Percentiles rank a stretch among this genome's conserved stretches.
Evolutionary conservation across 2,113 vertebrate species (phyloP).

Genomic region (Callaeas wilsoni): DNA sequence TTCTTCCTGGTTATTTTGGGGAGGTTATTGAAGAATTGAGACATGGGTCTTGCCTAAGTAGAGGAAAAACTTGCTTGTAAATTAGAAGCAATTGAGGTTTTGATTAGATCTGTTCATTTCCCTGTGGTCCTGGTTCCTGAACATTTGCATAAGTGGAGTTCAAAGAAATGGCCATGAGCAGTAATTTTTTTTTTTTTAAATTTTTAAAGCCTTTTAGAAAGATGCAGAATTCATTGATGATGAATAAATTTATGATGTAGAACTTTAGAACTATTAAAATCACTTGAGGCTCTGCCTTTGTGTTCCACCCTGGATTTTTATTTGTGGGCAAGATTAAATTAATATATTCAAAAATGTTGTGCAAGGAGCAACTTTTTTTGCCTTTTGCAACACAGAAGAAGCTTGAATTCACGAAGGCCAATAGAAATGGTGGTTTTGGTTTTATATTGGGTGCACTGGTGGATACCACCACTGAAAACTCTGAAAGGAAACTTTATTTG

Average conservation of each 20-base stretch:
- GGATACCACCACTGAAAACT: neutral
- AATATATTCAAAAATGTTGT: neutral
- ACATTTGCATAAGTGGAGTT: conserved; percentile 9
- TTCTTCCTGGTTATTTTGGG: neutral
- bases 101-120: conserved; percentile 28
- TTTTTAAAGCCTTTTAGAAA: neutral
- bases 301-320: neutral
- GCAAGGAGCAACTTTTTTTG: neutral
- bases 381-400: neutral
- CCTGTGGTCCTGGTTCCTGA: conserved; percentile 9
- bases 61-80: neutral
- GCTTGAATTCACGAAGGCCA: neutral
- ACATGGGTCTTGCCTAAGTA: neutral
- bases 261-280: neutral
- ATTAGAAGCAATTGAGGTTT: conserved; percentile 25
- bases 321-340: neutral
- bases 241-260: neutral
- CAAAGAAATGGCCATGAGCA: conserved; percentile 28
- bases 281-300: neutral
- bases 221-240: neutral
- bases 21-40: neutral
- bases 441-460: neutral
- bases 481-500: neutral
- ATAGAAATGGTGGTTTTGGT: neutral
- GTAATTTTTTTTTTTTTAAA: neutral